Evolutionary conservation across 2,888 invertebrate genomes (phyloP).

Genomic region (Agrochola circellaris): DNA sequence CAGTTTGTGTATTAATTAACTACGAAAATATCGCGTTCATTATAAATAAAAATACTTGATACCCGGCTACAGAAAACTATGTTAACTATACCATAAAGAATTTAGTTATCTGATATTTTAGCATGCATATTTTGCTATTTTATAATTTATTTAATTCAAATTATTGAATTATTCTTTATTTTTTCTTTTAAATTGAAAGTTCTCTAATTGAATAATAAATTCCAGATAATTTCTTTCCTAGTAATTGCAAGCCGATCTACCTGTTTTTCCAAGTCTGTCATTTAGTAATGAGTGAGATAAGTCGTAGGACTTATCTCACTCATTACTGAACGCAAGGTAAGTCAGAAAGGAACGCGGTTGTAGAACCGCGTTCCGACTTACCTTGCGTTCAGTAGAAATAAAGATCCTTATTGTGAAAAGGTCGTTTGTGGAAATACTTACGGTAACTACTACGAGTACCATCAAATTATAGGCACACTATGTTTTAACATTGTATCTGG

Average conservation of each 20-base stretch:
- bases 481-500: too few relatives aligned
- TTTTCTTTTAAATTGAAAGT: background rate
- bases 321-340: too few relatives aligned
- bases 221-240: background rate
- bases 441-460: background rate
- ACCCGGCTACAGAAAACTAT: background rate
- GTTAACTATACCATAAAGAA: too few relatives aligned
- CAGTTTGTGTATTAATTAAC: background rate
- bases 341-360: too few relatives aligned
- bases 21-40: background rate
- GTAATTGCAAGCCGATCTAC: background rate
- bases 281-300: background rate
- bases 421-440: background rate
- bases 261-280: background rate
- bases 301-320: too few relatives aligned
- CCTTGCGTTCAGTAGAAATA: background rate
- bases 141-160: background rate
- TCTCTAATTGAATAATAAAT: background rate
- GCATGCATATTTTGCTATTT: background rate
- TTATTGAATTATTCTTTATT: background rate
- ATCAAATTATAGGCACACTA: background rate
- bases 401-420: background rate
- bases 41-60: background rate
- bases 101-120: conserved; percentile 2
- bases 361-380: background rate